Evolutionary conservation across 2,797 vertebrate genomes (phyloP), one percentile per base, ranked within the genome.

Genomic region (Tenualosa thibaudeaui): DNA sequence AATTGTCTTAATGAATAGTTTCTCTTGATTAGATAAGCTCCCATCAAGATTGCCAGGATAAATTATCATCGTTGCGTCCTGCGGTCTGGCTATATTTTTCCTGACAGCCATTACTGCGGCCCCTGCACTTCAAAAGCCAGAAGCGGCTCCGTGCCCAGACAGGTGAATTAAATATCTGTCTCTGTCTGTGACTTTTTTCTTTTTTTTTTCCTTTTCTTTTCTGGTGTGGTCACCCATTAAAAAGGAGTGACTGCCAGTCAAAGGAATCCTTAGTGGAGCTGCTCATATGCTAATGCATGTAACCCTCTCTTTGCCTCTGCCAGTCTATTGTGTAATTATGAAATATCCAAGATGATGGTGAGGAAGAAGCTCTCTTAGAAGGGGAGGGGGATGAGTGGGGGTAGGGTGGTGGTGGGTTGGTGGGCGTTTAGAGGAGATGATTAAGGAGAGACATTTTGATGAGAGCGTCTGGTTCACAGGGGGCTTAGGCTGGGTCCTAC

Each of bases 1-100:
- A 88, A 91, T 91, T 89, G 85, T 75, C 85, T 85, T 88, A 89
- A 89, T 89, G 88, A 91, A 90, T 86, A 89, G 87, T 83, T 90
- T 86, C 86, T 81, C 84, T 85, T 89, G 88, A 91, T 91, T 89
- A 90, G 87, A 88, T 83, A 84, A 84, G 82, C 58, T 83, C 87
- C 81, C 82, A 86, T 86, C 89, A 90, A 50, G 85, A 81, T 88
- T 84, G 89, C 86, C 87, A 84, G 82, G 83, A 84, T 89, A 81
- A 89, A 89, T 90, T 85, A 89, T 85, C 87, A 51, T 85, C 37
- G 31, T 22, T 46, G 26, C 60, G 26, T 68, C 82, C 53, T 53
- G 37, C 1, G 31, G 31, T 1, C 31, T 8, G 68, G 13, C 68
- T 75, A 19, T 75, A 75, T 75, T 40, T 19, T 17, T 5, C 37